Base-by-base conservation (phyloP, 2,888 invertebrate genomes). In the Germaria angustata region DNA sequence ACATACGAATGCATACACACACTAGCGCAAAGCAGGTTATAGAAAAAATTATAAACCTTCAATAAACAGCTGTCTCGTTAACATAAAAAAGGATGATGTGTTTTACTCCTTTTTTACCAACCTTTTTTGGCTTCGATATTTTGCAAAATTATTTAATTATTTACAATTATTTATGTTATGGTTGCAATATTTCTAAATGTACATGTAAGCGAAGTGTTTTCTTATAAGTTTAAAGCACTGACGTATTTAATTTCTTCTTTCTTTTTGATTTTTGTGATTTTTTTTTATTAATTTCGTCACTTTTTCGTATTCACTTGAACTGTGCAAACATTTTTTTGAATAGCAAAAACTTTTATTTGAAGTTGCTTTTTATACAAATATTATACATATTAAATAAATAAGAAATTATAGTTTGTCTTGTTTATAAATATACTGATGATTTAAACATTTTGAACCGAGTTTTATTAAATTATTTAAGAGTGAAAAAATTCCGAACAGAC, bases 401-500 rank as follows among this genome's bases (percentile, higher is more conserved):
- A 59, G 8, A 51, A 34, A 41, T 2, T 34, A 41, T 41, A 63
- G n/a, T 44, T 59, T 51, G 7, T 22, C 32, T 36, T 49, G 3
- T 44, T 49, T 36, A 73, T 46, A 73, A 59, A 44, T 51, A 46
- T 8, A 61, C 51, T 51, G 34, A 66, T 22, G 24, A 34, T 53
- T 68, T 73, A 59, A 51, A 66, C 66, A 80, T 80, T 80, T 73
- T 78, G 22, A 44, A 71, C 46, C 9, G 20, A 39, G 34, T 49
- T 72, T 79, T 80, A 65, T 17, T 32, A 46, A 80, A 75, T 49
- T 59, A 24, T 34, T 13, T 46, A 49, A n/a, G 22, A 69, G 68
- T 63, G 55, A 75, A 75, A 75, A 80, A 75, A 80, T 69, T 11
- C 80, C 80, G 80, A 80, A 20, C 69, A 80, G 68, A 80, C 80